Evolutionary conservation across 2,113 vertebrate genomes (phyloP), one percentile per base, ranked within the genome.

Genomic region (Ictalurus furcatus): DNA sequence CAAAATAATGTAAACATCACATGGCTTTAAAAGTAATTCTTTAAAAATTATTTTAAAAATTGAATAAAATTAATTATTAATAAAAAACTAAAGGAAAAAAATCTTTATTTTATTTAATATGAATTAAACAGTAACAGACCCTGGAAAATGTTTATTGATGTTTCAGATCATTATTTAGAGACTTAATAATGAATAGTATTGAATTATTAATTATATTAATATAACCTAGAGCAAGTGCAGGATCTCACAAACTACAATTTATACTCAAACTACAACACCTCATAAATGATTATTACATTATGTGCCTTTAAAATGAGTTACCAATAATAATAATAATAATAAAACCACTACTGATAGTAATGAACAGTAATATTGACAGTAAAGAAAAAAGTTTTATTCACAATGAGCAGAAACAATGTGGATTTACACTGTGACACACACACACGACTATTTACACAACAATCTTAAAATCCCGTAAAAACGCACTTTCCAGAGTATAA

Each of bases 381-480:
- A 87, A 78, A 54, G 19, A 81, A 87, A 80, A 65, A 13, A n/a
- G 8, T 56, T 87, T 87, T 88, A 88, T 82, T 88, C 40, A 88
- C 86, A 81, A 69, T 4, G n/a, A 87, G 37, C 73, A 87, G 59
- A 34, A 81, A 67, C 28, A 56, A 67, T 48, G n/a, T 80, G 11
- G 61, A 52, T 71, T 82, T 71, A 71, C 61, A 87, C 5, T 7
- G 76, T 14, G 76, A 28, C 73, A 59, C 11, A 37, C 54, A 79
- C 12, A 87, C 28, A 87, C 9, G 80, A 67, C n/a, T 81, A 81
- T 81, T 56, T 71, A 82, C 87, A 88, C 40, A 67, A 52, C 19
- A 65, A 73, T 69, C 5, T 34, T 80, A 81, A 87, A 87, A 87
- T 28, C 61, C 48, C 9, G 48, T 37, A 87, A 81, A 81, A 67